phyloP scores from a whole-genome alignment of 1,140 invertebrate species.

The Apis cerana region DNA sequence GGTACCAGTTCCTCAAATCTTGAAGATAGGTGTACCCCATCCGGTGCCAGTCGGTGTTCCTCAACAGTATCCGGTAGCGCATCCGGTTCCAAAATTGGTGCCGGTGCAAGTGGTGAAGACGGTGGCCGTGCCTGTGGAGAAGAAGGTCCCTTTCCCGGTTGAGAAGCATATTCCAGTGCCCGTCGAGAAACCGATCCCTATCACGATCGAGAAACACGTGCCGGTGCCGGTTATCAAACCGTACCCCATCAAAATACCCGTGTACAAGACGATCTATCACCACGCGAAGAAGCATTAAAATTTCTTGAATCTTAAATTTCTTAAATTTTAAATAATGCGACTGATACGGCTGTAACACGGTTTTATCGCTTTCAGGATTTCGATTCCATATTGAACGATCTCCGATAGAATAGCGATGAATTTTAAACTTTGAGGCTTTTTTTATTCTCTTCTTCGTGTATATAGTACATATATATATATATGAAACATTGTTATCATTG shows the following conservation, averaged over 20 bases:
- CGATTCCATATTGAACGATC: background rate
- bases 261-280: slow-evolving; percentile 88
- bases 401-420: slow-evolving; percentile 13
- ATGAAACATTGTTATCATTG: slow-evolving; percentile 26
- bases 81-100: slow-evolving; percentile 75
- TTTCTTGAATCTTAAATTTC: background rate
- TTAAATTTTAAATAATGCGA: background rate
- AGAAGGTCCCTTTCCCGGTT: slow-evolving; percentile 84
- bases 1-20: slow-evolving; percentile 85
- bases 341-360: background rate
- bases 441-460: background rate
- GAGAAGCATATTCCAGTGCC: slow-evolving; percentile 84
- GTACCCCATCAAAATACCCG: slow-evolving; percentile 88
- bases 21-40: slow-evolving; percentile 87
- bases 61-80: slow-evolving; percentile 82
- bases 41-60: slow-evolving; percentile 85
- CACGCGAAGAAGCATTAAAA: slow-evolving; percentile 82
- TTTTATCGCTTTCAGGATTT: background rate
- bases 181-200: slow-evolving; percentile 85
- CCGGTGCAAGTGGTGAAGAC: slow-evolving; percentile 80
- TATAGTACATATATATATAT: slow-evolving; percentile 49
- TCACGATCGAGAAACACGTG: slow-evolving; percentile 87
- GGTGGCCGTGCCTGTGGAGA: slow-evolving; percentile 84
- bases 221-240: slow-evolving; percentile 88
- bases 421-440: background rate